Base-by-base conservation (phyloP, 2,888 invertebrate species). In the Cenopis cana region DNA sequence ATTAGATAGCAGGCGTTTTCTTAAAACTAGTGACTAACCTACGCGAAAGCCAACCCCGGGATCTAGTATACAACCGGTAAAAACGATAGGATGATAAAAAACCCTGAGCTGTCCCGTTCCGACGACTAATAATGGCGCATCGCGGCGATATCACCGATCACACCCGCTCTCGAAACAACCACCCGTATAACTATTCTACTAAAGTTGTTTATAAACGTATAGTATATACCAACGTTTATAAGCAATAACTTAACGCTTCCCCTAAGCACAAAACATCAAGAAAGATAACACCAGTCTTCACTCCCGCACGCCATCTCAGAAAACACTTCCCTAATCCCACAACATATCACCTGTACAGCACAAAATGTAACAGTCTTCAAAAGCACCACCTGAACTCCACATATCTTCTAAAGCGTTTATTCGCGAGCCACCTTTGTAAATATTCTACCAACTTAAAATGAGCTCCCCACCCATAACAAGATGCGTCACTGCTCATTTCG, bases 281-380 rank as follows among this genome's bases (percentile, higher is more conserved):
- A 49, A 46, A 70, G 65, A 70, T 66, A 66, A 73, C 69, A 69
- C 73, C 54, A 52, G 61, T 69, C 73, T 73, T 60, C 61, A 56
- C 57, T 72, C 50, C 50, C 33, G 38, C 68, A 38, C 62, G 54
- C 57, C 74, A 68, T 69, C 73, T 62, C 54, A 65, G 66, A 68
- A 76, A 77, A 77, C 78, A 78, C 73, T 76, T 72, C 71, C 70
- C 74, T 73, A 86, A 85, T 83, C 84, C 76, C 76, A 70, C 79
- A 78, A 86, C 88, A 89, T 82, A 81, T 87, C 84, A 85, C 82
- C 83, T 84, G 85, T 89, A 89, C 87, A 85, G 85, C 85, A 77
- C 78, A 81, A 79, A 86, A 85, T 88, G 88, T 89, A 89, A 90
- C 90, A 89, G 83, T 85, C 88, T 86, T 85, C 85, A 88, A 89